Percentiles rank a stretch among this genome's conserved stretches.
Conservation (phyloP, 1,140 invertebrate species). For the Drosophila repletoides region DNA sequence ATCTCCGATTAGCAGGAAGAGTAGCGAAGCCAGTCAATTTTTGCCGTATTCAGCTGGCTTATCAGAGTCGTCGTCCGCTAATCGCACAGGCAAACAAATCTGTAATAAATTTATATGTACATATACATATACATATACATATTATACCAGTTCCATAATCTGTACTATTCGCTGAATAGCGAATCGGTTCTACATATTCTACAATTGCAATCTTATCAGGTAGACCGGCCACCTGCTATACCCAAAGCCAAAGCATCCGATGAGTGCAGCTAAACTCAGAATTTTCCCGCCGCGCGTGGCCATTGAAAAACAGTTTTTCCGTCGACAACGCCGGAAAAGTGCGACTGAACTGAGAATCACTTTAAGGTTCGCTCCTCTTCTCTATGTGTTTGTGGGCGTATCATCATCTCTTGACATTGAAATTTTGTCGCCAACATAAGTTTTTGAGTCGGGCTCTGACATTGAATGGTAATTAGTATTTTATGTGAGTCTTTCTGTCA, state of each 20-base stretch:
- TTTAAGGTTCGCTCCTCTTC: background rate
- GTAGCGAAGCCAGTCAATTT: slow-evolving; percentile 6
- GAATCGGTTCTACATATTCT: slow-evolving; percentile 17
- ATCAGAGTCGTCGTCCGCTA: slow-evolving; percentile 53
- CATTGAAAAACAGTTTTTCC: too few species aligned
- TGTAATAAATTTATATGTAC: slow-evolving; percentile 53
- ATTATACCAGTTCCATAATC: too few species aligned
- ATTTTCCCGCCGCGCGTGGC: background rate
- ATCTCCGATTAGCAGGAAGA: slow-evolving; percentile 29
- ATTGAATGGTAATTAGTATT: slow-evolving; percentile 51
- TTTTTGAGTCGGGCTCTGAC: slow-evolving; percentile 8
- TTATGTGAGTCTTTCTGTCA: slow-evolving; percentile 28
- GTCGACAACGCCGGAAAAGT: too few species aligned
- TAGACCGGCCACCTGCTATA: slow-evolving; percentile 65
- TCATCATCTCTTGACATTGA: slow-evolving; percentile 33
- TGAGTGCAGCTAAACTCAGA: slow-evolving; percentile 55
- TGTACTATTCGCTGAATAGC: slow-evolving; percentile 8
- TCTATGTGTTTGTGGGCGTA: background rate
- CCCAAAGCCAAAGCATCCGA: slow-evolving; percentile 22
- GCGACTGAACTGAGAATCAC: background rate
- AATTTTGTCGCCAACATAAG: slow-evolving; percentile 29
- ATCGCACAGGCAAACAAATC: slow-evolving; percentile 52
- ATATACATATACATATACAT: too few species aligned
- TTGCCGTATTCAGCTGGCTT: slow-evolving; percentile 16
- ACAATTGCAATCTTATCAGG: slow-evolving; percentile 62